Percentiles rank a stretch among this genome's conserved stretches.
Evolutionary conservation across 2,797 vertebrate genomes (phyloP).

Genomic region (Parauchenoglanis ngamensis): DNA sequence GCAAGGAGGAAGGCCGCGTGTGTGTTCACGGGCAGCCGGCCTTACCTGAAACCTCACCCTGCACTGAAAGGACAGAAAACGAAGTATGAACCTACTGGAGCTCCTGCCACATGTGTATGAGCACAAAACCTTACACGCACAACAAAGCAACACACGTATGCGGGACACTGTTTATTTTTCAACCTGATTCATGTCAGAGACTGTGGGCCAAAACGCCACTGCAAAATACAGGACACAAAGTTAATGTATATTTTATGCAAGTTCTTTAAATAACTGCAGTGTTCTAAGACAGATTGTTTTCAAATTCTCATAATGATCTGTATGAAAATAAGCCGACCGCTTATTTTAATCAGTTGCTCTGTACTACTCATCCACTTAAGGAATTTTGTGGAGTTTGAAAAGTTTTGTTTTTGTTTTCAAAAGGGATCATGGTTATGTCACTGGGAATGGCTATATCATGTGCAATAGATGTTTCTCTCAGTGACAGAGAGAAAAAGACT

Average conservation of each 20-base stretch:
- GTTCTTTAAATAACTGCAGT: constrained; percentile 47
- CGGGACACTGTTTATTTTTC: constrained; percentile 31
- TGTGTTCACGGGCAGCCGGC: constrained; percentile 83
- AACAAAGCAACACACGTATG: constrained; percentile 42
- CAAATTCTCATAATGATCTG: constrained; percentile 57
- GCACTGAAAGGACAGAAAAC: constrained; percentile 84
- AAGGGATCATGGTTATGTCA: constrained; percentile 67
- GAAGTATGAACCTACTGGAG: constrained; percentile 85
- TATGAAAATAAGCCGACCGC: constrained; percentile 63
- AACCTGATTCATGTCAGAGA: constrained; percentile 43
- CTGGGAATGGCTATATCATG: constrained; percentile 80
- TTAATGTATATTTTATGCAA: constrained; percentile 75
- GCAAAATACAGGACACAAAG: constrained; percentile 54
- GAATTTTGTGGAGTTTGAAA: constrained; percentile 59
- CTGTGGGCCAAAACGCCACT: constrained; percentile 59
- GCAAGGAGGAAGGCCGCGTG: constrained; percentile 88
- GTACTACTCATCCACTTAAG: constrained; percentile 65
- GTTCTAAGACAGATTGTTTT: constrained; percentile 36
- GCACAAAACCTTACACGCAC: constrained; percentile 15
- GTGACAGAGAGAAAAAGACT: constrained; percentile 80
- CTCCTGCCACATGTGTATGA: constrained; percentile 91
- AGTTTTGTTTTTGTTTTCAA: constrained; percentile 54
- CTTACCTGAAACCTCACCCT: constrained; percentile 90
- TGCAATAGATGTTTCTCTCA: constrained; percentile 87
- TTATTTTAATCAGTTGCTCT: constrained; percentile 59